Percentiles rank a stretch among this genome's conserved stretches.
Conservation (phyloP, 2,113 vertebrate genomes). For the Misgurnus anguillicaudatus region DNA sequence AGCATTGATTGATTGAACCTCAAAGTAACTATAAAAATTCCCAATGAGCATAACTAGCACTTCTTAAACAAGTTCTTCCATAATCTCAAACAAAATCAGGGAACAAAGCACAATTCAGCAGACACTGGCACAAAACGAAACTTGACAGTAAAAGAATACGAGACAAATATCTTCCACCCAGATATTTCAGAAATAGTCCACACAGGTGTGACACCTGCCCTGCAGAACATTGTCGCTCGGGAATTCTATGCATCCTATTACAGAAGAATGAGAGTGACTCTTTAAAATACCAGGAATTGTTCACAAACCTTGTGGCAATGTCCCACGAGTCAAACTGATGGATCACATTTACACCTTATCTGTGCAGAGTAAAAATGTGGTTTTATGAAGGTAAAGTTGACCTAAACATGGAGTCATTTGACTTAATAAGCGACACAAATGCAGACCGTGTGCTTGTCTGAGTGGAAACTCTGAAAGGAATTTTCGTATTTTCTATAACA, state of each 20-base stretch:
- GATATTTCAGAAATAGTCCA: not conserved
- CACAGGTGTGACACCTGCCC: not conserved
- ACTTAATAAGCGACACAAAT: not conserved
- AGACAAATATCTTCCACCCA: not conserved
- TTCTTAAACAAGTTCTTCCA: no score
- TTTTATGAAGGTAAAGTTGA: not conserved
- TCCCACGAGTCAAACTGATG: not conserved
- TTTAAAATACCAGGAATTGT: not conserved
- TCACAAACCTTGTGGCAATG: not conserved
- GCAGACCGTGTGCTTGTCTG: not conserved
- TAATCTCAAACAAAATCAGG: no score
- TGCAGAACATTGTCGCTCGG: not conserved
- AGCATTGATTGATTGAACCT: no score
- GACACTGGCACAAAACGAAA: not conserved
- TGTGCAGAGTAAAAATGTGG: not conserved
- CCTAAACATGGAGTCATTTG: not conserved
- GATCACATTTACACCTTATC: no score
- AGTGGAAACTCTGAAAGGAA: slow-evolving; percentile 15
- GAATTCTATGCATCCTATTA: not conserved
- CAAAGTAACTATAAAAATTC: no score
- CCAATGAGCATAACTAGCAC: no score
- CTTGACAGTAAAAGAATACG: no score
- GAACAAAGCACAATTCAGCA: no score
- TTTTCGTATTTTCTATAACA: not conserved
- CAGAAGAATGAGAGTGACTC: not conserved